Evolutionary conservation across 2,888 invertebrate species (phyloP).

Genomic region (Netelia virgata): DNA sequence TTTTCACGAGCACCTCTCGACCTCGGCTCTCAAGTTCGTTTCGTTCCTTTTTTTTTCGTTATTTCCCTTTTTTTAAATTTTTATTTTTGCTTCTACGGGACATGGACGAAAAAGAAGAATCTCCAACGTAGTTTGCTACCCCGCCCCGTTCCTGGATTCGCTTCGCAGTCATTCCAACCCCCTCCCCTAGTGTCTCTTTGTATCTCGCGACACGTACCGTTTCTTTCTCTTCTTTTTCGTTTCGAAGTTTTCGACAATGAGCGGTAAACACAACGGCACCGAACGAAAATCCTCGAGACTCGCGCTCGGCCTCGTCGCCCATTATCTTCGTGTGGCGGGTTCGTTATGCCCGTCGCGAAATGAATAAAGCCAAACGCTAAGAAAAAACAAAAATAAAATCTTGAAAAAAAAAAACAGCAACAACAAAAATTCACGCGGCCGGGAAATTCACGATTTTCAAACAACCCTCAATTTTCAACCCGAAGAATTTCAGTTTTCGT

Average conservation of each 20-base stretch:
- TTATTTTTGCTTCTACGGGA: background rate
- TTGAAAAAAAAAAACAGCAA: too few relatives aligned
- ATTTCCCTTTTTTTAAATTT: constrained; percentile 26
- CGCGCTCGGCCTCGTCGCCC: background rate
- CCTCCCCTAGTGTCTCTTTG: constrained; percentile 5
- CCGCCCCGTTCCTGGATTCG: background rate
- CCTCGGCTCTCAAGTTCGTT: constrained; percentile 64
- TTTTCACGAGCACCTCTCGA: constrained; percentile 73
- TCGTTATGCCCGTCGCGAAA: background rate
- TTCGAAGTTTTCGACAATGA: constrained; percentile 12
- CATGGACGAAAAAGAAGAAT: constrained; percentile 13
- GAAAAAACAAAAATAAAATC: too few relatives aligned
- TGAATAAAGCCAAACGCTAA: background rate
- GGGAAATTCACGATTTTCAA: too few relatives aligned
- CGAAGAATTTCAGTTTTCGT: too few relatives aligned
- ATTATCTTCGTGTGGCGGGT: constrained; percentile 12
- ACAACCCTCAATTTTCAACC: too few relatives aligned
- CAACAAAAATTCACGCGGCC: too few relatives aligned
- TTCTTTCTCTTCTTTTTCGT: constrained; percentile 10
- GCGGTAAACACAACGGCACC: background rate
- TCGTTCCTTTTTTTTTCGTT: constrained; percentile 46
- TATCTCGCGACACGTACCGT: constrained; percentile 17
- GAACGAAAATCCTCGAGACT: constrained; percentile 23
- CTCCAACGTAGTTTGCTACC: constrained; percentile 32
- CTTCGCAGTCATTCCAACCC: background rate